Conservation (phyloP, 2,797 vertebrate genomes). For the Myotis findleyi region DNA sequence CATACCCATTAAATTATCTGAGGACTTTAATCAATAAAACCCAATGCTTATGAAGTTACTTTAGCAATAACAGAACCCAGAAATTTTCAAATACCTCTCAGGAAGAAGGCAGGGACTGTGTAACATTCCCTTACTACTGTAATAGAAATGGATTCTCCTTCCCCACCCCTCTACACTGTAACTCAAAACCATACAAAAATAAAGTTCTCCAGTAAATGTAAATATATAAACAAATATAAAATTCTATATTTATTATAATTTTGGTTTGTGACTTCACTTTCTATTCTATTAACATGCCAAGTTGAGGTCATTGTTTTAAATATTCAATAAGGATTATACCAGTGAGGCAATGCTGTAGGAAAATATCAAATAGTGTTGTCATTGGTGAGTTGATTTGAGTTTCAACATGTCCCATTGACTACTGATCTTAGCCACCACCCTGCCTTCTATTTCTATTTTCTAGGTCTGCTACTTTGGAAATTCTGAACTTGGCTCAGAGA, state of each 20-base stretch:
- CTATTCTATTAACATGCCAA: not conserved
- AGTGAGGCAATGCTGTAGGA: not conserved
- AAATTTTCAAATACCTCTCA: not conserved
- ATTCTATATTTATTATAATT: not conserved
- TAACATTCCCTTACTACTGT: not conserved
- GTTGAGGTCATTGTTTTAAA: not conserved
- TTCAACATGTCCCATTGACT: not conserved
- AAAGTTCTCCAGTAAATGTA: not conserved
- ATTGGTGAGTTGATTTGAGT: not conserved
- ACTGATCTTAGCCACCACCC: not conserved
- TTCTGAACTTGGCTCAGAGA: too few relatives aligned
- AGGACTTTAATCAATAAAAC: not conserved
- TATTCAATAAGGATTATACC: conserved; percentile 26
- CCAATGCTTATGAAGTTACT: not conserved
- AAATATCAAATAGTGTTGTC: not conserved
- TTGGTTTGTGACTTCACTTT: not conserved
- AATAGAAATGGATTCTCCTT: not conserved
- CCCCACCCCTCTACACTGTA: not conserved
- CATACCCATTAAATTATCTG: not conserved
- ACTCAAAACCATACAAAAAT: not conserved
- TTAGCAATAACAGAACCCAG: not conserved
- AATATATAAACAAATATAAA: not conserved
- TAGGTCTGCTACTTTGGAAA: not conserved
- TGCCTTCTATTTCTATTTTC: not conserved
- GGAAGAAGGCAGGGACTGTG: not conserved